A percentile compares a stretch with the other conserved stretches of the same genome.
These are phyloP conservation scores for Tachycineta bicolor DNA, from an alignment of 2,113 vertebrate genomes.

Conservation along the genomic window DNA sequence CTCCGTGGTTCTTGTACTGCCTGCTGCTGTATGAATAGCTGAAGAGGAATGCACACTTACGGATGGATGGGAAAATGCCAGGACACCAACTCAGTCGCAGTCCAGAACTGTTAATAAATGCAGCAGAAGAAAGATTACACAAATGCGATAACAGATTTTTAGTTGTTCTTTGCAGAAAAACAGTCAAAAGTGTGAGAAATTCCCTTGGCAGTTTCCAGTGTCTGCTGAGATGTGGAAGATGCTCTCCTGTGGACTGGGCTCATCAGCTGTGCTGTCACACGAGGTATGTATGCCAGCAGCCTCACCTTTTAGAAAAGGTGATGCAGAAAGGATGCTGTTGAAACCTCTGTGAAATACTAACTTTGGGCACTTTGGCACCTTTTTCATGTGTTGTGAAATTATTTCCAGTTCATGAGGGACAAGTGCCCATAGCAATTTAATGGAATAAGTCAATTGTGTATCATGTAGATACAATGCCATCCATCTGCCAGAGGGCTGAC, in stretches of 20 bases:
- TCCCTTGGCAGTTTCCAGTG: not conserved
- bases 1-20: accelerated
- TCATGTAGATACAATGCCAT: accelerated
- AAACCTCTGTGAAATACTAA: not conserved
- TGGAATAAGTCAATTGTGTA: not conserved
- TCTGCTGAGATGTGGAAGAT: not conserved
- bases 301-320: not conserved
- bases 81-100: not conserved
- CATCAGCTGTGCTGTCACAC: not conserved
- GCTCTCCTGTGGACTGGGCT: not conserved
- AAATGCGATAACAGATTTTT: not conserved
- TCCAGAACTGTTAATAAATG: not conserved
- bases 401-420: not conserved
- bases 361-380: not conserved
- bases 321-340: not conserved
- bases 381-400: not conserved
- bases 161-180: not conserved
- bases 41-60: not conserved
- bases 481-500: not conserved
- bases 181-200: not conserved
- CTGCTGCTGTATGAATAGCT: not conserved
- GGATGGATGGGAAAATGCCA: not conserved
- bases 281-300: accelerated
- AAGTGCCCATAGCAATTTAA: not conserved
- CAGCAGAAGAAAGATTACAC: not conserved